Conservation (phyloP, 1,140 invertebrate genomes). For the Delia radicum region DNA sequence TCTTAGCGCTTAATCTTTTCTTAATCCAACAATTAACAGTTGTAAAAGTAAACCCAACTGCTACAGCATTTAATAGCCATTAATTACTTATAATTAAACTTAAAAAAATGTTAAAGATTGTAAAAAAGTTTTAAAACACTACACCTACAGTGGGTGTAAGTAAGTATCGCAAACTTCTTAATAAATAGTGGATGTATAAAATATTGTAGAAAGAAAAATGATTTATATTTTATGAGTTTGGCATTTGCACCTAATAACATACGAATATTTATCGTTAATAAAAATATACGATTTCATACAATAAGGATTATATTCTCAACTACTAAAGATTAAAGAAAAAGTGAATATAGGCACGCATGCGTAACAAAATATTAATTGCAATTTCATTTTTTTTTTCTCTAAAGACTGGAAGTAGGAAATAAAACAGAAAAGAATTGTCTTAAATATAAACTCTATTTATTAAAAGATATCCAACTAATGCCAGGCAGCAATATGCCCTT, state of each 20-base stretch:
- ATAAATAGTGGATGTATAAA: too few relatives aligned
- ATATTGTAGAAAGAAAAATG: not conserved
- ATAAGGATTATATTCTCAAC: not conserved
- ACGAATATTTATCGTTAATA: not conserved
- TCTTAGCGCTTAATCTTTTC: too few relatives aligned
- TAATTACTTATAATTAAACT: too few relatives aligned
- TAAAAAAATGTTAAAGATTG: too few relatives aligned
- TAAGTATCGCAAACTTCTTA: too few relatives aligned
- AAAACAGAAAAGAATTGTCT: not conserved
- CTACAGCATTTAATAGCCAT: too few relatives aligned
- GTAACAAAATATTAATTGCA: conserved; percentile 21
- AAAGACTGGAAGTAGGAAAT: not conserved
- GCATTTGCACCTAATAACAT: conserved; percentile 16
- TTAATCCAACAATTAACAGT: too few relatives aligned
- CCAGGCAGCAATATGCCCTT: not conserved
- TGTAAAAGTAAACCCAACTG: too few relatives aligned
- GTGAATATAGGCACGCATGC: conserved; percentile 11
- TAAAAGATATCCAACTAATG: not conserved
- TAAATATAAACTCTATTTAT: not conserved
- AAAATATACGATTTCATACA: not conserved
- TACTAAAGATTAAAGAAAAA: not conserved
- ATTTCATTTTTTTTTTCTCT: not conserved
- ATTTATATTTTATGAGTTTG: conserved; percentile 21
- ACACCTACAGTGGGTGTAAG: too few relatives aligned
- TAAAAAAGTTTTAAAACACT: too few relatives aligned